phyloP scores from a whole-genome alignment of 35 echinoderm and acorn worm species.

The Ophioderma brevispina region DNA sequence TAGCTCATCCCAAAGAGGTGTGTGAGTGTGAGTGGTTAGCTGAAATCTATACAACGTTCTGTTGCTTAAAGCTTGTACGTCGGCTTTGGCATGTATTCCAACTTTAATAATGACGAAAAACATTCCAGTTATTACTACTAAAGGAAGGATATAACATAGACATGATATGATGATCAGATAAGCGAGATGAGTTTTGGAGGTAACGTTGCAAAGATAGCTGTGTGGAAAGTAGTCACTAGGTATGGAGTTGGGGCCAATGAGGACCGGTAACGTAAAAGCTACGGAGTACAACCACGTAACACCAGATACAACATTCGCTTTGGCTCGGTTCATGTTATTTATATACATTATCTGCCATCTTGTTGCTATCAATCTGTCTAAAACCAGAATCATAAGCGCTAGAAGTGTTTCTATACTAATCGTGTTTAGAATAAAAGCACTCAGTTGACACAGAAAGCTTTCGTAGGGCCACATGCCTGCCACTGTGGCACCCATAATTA shows the following conservation, averaged over 20 bases:
- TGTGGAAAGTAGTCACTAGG: background rate
- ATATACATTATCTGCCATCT: background rate
- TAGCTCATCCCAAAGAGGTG: background rate
- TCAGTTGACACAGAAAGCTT: slow-evolving; percentile 16
- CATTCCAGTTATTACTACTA: slow-evolving; percentile 13
- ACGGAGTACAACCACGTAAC: slow-evolving; percentile 3
- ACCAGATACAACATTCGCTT: slow-evolving; percentile 26
- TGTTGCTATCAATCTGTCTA: slow-evolving; percentile 14
- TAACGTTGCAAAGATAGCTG: slow-evolving; percentile 23
- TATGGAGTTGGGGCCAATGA: background rate
- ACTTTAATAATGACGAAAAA: slow-evolving; percentile 23
- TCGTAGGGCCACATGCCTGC: slow-evolving; percentile 3
- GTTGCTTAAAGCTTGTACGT: slow-evolving; percentile 12
- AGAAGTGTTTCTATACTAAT: slow-evolving; percentile 4
- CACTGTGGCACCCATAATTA: background rate
- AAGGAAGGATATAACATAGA: slow-evolving; percentile 28
- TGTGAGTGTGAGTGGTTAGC: background rate
- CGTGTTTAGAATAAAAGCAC: slow-evolving; percentile 26
- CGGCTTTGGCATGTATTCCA: background rate
- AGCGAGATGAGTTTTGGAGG: background rate
- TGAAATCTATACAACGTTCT: background rate
- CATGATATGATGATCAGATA: slow-evolving; percentile 2
- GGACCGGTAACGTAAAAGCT: background rate
- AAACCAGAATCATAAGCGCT: background rate
- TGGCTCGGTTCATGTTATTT: slow-evolving; percentile 30